Base-by-base conservation (phyloP, 2,888 invertebrate genomes). In the Rhingia rostrata region DNA sequence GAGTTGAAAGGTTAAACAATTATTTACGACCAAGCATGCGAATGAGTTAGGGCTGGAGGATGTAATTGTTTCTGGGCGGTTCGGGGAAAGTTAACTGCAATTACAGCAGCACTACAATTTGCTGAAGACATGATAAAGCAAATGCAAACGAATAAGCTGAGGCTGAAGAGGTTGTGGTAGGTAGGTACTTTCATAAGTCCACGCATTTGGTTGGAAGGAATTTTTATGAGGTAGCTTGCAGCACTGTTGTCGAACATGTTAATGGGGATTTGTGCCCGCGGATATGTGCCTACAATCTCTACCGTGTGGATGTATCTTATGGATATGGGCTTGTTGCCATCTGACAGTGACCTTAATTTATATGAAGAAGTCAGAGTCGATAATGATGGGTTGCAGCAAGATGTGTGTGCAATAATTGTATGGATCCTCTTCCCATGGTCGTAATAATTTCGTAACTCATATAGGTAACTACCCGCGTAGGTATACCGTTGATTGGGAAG, bases 1-100 rank as follows among this genome's bases (percentile, higher is more conserved):
- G 78, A 85, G 87, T 87, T 87, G 73, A 87, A 87, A 87, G 87
- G 87, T 87, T 87, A 87, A 86, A 87, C 87, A 87, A 87, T 87
- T 87, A 87, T 87, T 87, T 87, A 85, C 80, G 60, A 70, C 74
- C 22, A 2, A 22, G 22, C 10, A 83, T 53, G 81, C 69, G 51
- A 75, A 72, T 45, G 58, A 35, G 64, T 47, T 60, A 35, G 60
- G 63, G 30, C 22, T 47, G 22, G 53, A 61, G 35, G 53, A 69
- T 70, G 47, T 70, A 83, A 78, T 84, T 54, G 60, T 58, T 30
- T 43, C 69, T 80, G 70, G 74, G 74, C 79, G 79, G 72, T 22
- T 63, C 32, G 45, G 73, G 73, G 83, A 83, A 83, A 83, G 73
- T 73, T 83, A 63, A 73, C 49, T 79, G 73, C 79, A 72, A 83